Base-by-base conservation (phyloP, 2,797 vertebrate genomes). In the Threskiornis aethiopicus region DNA sequence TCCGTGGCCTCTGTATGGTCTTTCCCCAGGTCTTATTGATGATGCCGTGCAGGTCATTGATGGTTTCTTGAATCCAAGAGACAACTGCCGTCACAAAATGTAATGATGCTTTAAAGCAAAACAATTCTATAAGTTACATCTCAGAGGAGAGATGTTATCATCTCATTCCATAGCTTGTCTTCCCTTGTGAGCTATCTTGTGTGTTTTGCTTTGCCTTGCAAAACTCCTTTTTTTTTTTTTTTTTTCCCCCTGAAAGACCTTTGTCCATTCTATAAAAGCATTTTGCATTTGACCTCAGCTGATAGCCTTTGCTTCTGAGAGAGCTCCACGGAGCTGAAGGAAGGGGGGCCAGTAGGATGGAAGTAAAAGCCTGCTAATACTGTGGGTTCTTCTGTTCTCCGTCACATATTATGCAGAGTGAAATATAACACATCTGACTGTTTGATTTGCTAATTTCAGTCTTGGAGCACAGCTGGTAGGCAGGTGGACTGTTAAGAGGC, bases 401-500 rank as follows among this genome's bases (percentile, higher is more conserved):
- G 2, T 70, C 67, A 20, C 28, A 10, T 52, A 51, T 89, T 89
- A 87, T 24, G 59, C 77, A 69, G 84, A 81, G 81, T 71, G 92
- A 90, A 96, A 92, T 64, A 46, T 16, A 69, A 90, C 84, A 52
- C 87, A 87, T 92, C 88, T 91, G 88, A 46, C 89, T 88, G 69
- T 88, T 84, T 95, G 93, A 96, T 96, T 89, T 67, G 5, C 55
- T 83, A 46, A 92, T 84, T 89, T 76, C 71, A 31, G 44, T 70
- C 67, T 16, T 58, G 71, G 41, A 85, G 93, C 92, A 78, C 94
- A 93, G 84, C 93, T 94, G 88, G 92, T 49, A 82, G 92, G 83
- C 93, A 96, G 89, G 90, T 96, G 88, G 77, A 66, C 94, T 94
- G 61, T 64, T 87, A 91, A 90, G 84, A 92, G 75, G 51, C 62